Evolutionary conservation across 2,113 vertebrate species (phyloP), one percentile per base, ranked within the genome.

Genomic region (Lonchura striata): DNA sequence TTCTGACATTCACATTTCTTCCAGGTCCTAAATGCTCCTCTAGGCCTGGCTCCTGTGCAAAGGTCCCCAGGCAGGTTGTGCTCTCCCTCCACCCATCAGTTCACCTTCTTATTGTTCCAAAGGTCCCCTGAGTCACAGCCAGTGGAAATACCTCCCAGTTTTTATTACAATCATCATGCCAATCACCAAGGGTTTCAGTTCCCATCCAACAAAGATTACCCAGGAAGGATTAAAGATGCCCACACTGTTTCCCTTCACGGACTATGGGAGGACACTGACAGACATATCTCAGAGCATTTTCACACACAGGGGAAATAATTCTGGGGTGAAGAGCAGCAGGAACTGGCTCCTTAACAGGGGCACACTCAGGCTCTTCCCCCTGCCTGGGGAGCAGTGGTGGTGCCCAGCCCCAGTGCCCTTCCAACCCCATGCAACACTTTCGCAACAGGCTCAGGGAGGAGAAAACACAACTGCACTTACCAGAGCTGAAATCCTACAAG

Each of bases 391-490:
- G 57, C 56, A 37, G 52, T 1, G 12, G 27, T 5, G 16, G 63
- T 81, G 46, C n/a, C 82, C 11, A 1, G 52, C 57, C 63, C 66
- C 4, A 1, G 44, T 23, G 70, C 42, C 35, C 13, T 30, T 49
- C 65, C 78, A 61, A 46, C 59, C 37, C 22, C 49, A 70, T 0
- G 0, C 0, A 0, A 33, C 3, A 11, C 39, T 59, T 84, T 30
- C 3, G 7, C 46, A 23, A 16, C 35, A 1, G 1, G 10, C 25
- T 50, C n/a, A 18, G 37, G 1, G 0, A 95, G 44, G 23, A 91
- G 52, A 19, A 85, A 82, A 75, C 0, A 7, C 27, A 21, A 21
- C 8, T 37, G 63, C 57, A 95, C 97, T 97, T 95, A 97, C 97
- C 93, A 68, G 91, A 88, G 95, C 87, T 30, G 76, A 72, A 93